These are phyloP conservation scores for Characodon lateralis DNA, from an alignment of 2,797 vertebrate species.

Conservation along the genomic window DNA sequence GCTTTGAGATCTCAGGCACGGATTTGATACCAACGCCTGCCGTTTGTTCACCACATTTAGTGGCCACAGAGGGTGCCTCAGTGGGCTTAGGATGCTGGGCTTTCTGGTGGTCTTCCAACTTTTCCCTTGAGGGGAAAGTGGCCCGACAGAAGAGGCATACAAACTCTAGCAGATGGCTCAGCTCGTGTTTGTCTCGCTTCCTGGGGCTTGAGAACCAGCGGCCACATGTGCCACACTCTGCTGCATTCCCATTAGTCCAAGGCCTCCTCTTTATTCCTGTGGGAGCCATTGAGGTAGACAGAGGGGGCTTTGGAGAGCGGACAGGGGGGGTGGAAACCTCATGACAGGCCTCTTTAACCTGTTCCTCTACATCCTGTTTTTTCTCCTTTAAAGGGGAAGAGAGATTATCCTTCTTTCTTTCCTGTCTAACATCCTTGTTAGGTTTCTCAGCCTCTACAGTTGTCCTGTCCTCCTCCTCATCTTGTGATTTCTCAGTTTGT, in stretches of 20 bases:
- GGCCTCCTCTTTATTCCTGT: constrained; percentile 74
- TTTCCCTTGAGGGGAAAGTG: constrained; percentile 80
- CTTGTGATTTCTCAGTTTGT: constrained; percentile 69
- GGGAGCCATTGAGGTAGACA: constrained; percentile 70
- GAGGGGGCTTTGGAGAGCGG: constrained; percentile 66
- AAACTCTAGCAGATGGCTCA: constrained; percentile 85
- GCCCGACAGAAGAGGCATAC: constrained; percentile 81
- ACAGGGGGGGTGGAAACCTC: constrained; percentile 57
- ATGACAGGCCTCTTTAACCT: constrained; percentile 57
- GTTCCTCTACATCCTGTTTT: constrained; percentile 58
- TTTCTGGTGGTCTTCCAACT: constrained; percentile 85
- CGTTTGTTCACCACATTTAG: constrained; percentile 59
- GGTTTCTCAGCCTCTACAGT: constrained; percentile 47
- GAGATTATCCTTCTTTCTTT: constrained; percentile 41
- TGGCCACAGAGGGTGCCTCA: constrained; percentile 56
- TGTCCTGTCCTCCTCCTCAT: constrained; percentile 61
- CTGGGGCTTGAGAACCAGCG: constrained; percentile 86
- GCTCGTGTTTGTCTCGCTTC: constrained; percentile 89
- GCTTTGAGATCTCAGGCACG: constrained; percentile 54
- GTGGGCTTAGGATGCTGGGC: constrained; percentile 78
- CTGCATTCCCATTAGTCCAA: constrained; percentile 80
- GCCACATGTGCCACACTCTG: constrained; percentile 86
- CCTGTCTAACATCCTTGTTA: constrained; percentile 34
- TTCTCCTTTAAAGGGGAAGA: constrained; percentile 56
- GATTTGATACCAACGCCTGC: constrained; percentile 59